These are phyloP conservation scores for Drosophila equinoxialis DNA, from an alignment of 1,140 invertebrate genomes.

Conservation along the genomic window DNA sequence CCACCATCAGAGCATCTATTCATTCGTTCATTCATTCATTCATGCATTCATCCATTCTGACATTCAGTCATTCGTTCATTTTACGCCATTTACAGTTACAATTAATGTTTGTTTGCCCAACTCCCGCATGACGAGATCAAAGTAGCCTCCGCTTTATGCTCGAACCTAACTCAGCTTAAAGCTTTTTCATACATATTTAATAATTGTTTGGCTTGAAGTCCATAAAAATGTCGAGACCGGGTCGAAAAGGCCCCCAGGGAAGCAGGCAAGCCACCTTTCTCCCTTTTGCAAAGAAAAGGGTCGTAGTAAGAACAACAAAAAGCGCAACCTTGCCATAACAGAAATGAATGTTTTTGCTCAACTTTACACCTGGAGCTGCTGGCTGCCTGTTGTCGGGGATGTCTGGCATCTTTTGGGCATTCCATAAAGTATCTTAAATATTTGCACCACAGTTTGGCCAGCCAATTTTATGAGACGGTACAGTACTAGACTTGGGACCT, in stretches of 20 bases:
- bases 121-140: slow-evolving; percentile 70
- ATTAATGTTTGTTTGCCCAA: slow-evolving; percentile 75
- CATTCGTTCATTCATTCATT: slow-evolving; percentile 45
- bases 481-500: neutral
- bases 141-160: slow-evolving; percentile 28
- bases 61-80: slow-evolving; percentile 53
- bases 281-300: slow-evolving; percentile 50
- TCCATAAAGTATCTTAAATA: slow-evolving; percentile 78
- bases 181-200: slow-evolving; percentile 69
- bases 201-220: slow-evolving; percentile 66
- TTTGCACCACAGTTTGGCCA: slow-evolving; percentile 63
- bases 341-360: slow-evolving; percentile 71
- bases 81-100: slow-evolving; percentile 79
- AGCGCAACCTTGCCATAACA: slow-evolving; percentile 68
- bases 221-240: slow-evolving; percentile 50
- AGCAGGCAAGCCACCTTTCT: slow-evolving; percentile 20
- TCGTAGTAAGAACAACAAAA: slow-evolving; percentile 52
- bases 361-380: slow-evolving; percentile 59
- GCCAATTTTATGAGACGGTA: slow-evolving; percentile 41
- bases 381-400: slow-evolving; percentile 48
- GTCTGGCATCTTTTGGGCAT: slow-evolving; percentile 60
- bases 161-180: slow-evolving; percentile 43
- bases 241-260: slow-evolving; percentile 32
- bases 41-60: slow-evolving; percentile 45
- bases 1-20: slow-evolving; percentile 34